Base-by-base conservation (phyloP, 2,888 invertebrate genomes). In the Drosophila borealis region DNA sequence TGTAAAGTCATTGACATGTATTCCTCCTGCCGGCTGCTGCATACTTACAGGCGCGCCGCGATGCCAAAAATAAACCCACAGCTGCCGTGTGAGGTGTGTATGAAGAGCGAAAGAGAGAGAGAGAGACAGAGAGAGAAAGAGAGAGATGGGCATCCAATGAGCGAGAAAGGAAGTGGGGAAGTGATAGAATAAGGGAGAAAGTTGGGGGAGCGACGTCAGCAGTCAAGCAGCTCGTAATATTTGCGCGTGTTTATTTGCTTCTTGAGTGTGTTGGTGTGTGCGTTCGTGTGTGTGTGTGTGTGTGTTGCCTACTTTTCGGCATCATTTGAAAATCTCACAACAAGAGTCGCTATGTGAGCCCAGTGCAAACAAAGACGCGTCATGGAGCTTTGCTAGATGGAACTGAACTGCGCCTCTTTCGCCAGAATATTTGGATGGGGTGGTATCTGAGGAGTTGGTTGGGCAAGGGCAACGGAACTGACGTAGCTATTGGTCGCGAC, bases 1-100 rank as follows among this genome's bases (percentile, higher is more conserved):
- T 90, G 81, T 87, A 90, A 89, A 87, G 90, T 90, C 90, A 90
- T 90, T 90, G 90, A 90, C 90, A 90, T 88, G 88, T 77, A 85
- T 89, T 83, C 71, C 84, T 79, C 51, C 69, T 53, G 62, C 64
- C 37, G 63, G 48, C 57, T 67, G 66, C 61, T 72, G 76, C 75
- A 76, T 62, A 62, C 66, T 66, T 51, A 62, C 65, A 45, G 66
- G 50, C 71, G 70, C 74, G 53, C 36, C 19, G 64, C 64, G 71
- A 63, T 73, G 77, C 77, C 75, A 76, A 76, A 77, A 78, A 77
- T 77, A 76, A 74, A 77, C 78, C 78, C 77, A 78, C 78, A 78
- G 65, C 65, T 62, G 77, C 77, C 69, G 42, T 50, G 53, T 59
- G 54, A 63, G 57, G 56, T 50, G 59, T 39, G 21, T 34, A 6